Evolutionary conservation across 2,113 vertebrate species (phyloP), one percentile per base, ranked within the genome.

Genomic region (Phalacrocorax aristotelis): DNA sequence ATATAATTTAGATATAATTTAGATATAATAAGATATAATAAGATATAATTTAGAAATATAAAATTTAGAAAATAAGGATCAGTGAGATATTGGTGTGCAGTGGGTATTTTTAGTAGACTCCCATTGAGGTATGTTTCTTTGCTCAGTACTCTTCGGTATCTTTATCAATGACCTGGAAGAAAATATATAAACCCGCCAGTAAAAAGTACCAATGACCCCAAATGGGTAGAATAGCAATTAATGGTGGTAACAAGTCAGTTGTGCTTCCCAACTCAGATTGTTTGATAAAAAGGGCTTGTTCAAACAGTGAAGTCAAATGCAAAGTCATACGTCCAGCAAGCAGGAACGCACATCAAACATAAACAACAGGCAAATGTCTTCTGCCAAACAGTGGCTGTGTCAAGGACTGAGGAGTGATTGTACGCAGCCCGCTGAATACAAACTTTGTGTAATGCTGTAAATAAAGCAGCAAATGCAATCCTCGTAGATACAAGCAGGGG

Each of bases 331-430:
- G 88, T 74, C 52, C 76, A 52, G 64, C 3, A 6, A 83, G 80
- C 62, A 89, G 74, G 70, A 83, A 71, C 0, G 1, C 64, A 66
- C 2, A 0, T 88, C 71, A 80, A 77, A 71, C 51, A 76, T 36
- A 93, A 93, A 92, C 93, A 92, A 84, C 68, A 80, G 85, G 68
- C 75, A 95, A 90, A 90, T 29, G 46, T 78, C 64, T 93, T 86
- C 85, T 89, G 76, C 76, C 55, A 38, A 81, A 32, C n/a, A 75
- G 76, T 1, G 0, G 25, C 32, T 9, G 51, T 90, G 88, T 77
- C 69, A 58, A 81, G 64, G 65, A 88, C 92, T 83, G 46, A 62
- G 76, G n/a, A 75, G 40, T 3, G 52, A 89, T 76, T 81, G 87
- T 82, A 30, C 11, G 4, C 16, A 82, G 49, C 61, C 26, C 18